Percentiles rank a stretch among this genome's conserved stretches.
These are phyloP conservation scores for Hylaeus volcanicus DNA, from an alignment of 1,140 invertebrate genomes.

Conservation along the genomic window DNA sequence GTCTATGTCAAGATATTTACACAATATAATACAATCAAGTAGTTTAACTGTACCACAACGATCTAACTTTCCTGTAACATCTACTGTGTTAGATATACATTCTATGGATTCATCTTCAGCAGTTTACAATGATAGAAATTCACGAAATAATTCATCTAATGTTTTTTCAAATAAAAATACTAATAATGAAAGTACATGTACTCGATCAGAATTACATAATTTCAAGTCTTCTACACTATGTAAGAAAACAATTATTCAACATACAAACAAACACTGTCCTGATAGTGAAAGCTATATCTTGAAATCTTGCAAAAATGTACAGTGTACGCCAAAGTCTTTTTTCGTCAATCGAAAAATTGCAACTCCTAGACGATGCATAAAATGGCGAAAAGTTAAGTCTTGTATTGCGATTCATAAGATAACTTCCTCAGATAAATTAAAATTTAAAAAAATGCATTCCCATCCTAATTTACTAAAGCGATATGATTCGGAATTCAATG, in stretches of 20 bases:
- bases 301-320: conserved; percentile 45
- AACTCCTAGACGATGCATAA: conserved; percentile 62
- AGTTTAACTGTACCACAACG: background rate
- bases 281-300: conserved; percentile 13
- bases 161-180: conserved; percentile 17
- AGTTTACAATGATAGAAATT: conserved; percentile 17
- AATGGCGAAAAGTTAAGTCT: conserved; percentile 70
- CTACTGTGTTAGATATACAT: conserved; percentile 42
- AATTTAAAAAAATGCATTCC: conserved; percentile 62
- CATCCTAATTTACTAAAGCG: conserved; percentile 61
- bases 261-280: conserved; percentile 24
- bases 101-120: conserved; percentile 46
- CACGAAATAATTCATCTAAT: conserved; percentile 22
- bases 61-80: conserved; percentile 28
- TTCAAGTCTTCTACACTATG: conserved; percentile 32
- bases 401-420: conserved; percentile 60
- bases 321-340: conserved; percentile 40
- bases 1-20: conserved; percentile 28
- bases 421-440: conserved; percentile 52
- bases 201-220: conserved; percentile 9
- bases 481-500: conserved; percentile 44
- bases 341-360: conserved; percentile 50
- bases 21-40: conserved; percentile 12
- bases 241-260: conserved; percentile 39
- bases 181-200: background rate